Conservation (phyloP, 2,797 vertebrate species). For the Rachycentron canadum region DNA sequence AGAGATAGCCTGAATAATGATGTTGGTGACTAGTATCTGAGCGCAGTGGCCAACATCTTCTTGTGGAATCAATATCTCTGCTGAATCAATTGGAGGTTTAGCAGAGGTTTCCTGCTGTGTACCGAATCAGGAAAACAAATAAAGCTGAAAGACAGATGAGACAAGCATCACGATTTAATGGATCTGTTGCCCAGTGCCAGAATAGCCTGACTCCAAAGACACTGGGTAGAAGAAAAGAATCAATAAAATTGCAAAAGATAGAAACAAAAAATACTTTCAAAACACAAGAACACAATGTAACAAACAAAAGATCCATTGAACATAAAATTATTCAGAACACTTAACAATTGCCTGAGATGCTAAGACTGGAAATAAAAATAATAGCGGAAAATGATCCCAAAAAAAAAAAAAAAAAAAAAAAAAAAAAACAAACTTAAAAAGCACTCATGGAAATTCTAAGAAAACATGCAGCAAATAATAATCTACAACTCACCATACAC, state of each 20-base stretch:
- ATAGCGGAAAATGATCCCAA: constrained; percentile 4
- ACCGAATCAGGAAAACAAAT: constrained; percentile 62
- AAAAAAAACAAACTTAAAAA: constrained; percentile 15
- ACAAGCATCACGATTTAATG: constrained; percentile 52
- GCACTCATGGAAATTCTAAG: not conserved
- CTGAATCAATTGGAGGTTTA: constrained; percentile 65
- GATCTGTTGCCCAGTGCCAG: constrained; percentile 25
- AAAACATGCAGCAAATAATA: constrained; percentile 2
- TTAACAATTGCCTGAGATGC: constrained; percentile 2
- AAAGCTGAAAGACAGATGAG: constrained; percentile 61
- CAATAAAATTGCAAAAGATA: constrained; percentile 23
- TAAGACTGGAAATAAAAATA: constrained; percentile 22
- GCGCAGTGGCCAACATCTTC: constrained; percentile 34
- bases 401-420: not conserved
- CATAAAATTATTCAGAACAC: constrained; percentile 30
- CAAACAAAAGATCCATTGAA: constrained; percentile 27
- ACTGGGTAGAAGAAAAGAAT: constrained; percentile 51
- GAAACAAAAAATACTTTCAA: constrained; percentile 14
- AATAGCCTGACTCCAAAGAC: constrained; percentile 34
- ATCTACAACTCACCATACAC: constrained; percentile 89
- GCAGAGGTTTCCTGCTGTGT: constrained; percentile 58
- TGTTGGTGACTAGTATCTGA: constrained; percentile 44
- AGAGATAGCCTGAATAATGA: constrained; percentile 60
- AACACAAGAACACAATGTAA: constrained; percentile 29
- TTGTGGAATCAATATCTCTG: constrained; percentile 61